Base-by-base conservation (phyloP, 2,888 invertebrate species). In the Chrysodeixis includens region DNA sequence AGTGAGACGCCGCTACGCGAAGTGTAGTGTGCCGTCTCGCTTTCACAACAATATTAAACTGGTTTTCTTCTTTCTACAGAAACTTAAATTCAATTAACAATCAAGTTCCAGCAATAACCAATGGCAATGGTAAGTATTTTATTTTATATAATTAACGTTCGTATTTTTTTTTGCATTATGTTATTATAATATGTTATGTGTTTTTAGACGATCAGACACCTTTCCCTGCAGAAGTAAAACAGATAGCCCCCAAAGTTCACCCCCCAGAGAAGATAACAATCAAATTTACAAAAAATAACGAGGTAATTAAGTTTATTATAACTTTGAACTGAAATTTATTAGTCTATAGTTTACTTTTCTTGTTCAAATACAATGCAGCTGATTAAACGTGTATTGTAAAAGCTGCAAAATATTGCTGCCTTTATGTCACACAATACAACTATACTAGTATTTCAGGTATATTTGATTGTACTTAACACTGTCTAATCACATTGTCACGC, bases 261-360 rank as follows among this genome's bases (percentile, higher is more conserved):
- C 9, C 57, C 6, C 57, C 72, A 20, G 85, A 66, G 79, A 90
- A 66, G 82, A 85, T 93, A 12, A 92, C 88, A 85, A 90, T 93
- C 26, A 93, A 90, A 78, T 89, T 93, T 56, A 87, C 86, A 0
- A 90, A 86, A 71, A 87, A 90, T 51, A 88, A 92, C 74, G 86
- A 92, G 87, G 93, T 92, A 82, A 81, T n/a, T 40, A 40, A 35
- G 6, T 4, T 26, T 26, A 26, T 26, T 26, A 26, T n/a, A n/a
- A n/a, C n/a, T n/a, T n/a, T n/a, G n/a, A n/a, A n/a, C n/a, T n/a
- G n/a, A n/a, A n/a, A n/a, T n/a, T n/a, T n/a, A n/a, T n/a, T n/a
- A n/a, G n/a, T n/a, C n/a, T n/a, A n/a, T n/a, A n/a, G n/a, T n/a
- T n/a, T n/a, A n/a, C n/a, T n/a, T n/a, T n/a, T n/a, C n/a, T n/a